Evolutionary conservation across 2,113 vertebrate genomes (phyloP).

Genomic region (Semicossyphus pulcher): DNA sequence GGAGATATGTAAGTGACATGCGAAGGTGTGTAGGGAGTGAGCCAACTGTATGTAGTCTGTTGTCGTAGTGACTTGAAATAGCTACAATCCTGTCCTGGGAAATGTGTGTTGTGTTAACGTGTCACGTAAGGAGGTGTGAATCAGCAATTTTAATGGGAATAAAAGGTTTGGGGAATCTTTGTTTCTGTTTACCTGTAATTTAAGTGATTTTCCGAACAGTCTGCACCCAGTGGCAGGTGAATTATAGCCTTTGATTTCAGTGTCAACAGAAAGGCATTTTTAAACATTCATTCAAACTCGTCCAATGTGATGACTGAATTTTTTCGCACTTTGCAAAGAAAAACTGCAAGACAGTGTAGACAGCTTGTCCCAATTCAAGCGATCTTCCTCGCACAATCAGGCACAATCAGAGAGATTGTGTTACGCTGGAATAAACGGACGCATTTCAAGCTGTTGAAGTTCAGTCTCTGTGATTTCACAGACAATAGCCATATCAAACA

Average conservation of each 20-base stretch:
- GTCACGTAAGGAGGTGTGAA: constrained; percentile 43
- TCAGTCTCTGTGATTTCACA: constrained; percentile 37
- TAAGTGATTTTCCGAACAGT: constrained; percentile 16
- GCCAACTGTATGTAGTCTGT: no score
- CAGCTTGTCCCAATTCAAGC: constrained; percentile 48
- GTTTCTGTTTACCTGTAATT: constrained; percentile 28
- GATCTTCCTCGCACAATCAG: constrained; percentile 45
- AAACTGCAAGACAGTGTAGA: constrained; percentile 1
- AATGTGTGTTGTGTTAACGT: constrained; percentile 29
- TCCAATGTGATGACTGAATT: background rate
- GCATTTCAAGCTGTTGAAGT: constrained; percentile 39
- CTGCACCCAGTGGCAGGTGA: constrained; percentile 19
- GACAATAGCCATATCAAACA: constrained; percentile 33
- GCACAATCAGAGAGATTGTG: constrained; percentile 54
- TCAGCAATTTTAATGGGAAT: constrained; percentile 25
- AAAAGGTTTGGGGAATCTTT: constrained; percentile 21
- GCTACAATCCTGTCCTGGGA: no score
- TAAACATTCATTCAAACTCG: constrained; percentile 1
- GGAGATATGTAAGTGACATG: no score
- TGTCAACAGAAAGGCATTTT: background rate
- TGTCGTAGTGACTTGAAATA: no score
- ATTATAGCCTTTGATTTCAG: background rate
- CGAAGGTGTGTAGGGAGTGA: no score
- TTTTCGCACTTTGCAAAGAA: background rate
- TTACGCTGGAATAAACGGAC: constrained; percentile 31